phyloP scores from a whole-genome alignment of 2,113 vertebrate genomes.

The Pedionomus torquatus region DNA sequence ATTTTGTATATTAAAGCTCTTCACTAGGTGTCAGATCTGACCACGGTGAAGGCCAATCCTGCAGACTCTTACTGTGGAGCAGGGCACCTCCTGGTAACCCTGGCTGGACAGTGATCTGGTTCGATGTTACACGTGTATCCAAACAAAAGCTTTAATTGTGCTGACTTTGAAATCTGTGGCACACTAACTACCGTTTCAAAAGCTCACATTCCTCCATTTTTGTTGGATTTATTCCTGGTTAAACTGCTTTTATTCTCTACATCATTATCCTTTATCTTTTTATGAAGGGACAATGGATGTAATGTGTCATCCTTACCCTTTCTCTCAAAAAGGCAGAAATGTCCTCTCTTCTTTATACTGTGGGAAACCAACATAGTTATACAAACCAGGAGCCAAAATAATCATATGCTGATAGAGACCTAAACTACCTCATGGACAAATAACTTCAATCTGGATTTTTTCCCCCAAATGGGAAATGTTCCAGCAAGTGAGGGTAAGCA shows the following conservation, averaged over 20 bases:
- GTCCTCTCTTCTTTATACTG: constrained; percentile 59
- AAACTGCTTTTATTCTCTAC: constrained; percentile 38
- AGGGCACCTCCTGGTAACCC: background rate
- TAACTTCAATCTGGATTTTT: constrained; percentile 63
- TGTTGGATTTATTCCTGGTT: constrained; percentile 23
- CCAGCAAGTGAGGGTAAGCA: constrained; percentile 11
- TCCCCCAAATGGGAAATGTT: constrained; percentile 39
- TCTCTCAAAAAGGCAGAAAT: constrained; percentile 50
- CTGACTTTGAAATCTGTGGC: background rate
- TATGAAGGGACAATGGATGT: constrained; percentile 1
- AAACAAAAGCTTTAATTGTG: background rate
- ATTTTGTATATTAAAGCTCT: background rate
- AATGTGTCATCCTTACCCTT: constrained; percentile 40
- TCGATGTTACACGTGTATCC: fast-evolving
- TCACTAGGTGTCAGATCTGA: background rate
- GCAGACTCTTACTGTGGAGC: background rate
- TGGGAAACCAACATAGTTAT: constrained; percentile 27
- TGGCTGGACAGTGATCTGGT: background rate
- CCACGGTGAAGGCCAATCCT: background rate
- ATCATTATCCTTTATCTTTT: constrained; percentile 36
- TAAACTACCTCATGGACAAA: constrained; percentile 64
- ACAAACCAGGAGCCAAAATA: constrained; percentile 58
- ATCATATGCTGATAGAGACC: constrained; percentile 58
- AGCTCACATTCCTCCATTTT: background rate
- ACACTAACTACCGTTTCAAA: background rate